These are phyloP conservation scores for Cryptosula pallasiana DNA, from an alignment of 2,888 invertebrate genomes.

Conservation along the genomic window DNA sequence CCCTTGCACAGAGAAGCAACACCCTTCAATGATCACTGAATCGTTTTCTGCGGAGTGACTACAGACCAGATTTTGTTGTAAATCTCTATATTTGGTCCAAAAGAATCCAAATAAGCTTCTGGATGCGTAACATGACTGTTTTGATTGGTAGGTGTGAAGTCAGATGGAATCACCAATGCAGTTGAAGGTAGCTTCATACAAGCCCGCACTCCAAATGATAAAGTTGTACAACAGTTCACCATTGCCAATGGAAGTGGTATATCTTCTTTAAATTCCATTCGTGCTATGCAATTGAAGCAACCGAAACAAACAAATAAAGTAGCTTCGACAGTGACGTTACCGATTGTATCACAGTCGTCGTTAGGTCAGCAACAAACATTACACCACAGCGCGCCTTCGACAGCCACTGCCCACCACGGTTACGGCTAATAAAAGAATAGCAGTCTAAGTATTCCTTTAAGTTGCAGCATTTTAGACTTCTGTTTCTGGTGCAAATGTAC, in stretches of 20 bases:
- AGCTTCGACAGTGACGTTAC: neutral
- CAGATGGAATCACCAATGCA: neutral
- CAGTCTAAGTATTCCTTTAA: too few species aligned
- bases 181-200: neutral
- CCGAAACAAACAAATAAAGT: neutral
- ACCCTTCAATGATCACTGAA: too few species aligned
- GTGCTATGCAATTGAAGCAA: conserved; percentile 11
- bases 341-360: neutral
- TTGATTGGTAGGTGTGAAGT: neutral
- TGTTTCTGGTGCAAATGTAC: neutral
- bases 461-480: neutral
- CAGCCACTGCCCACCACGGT: conserved; percentile 19
- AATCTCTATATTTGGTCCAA: too few species aligned
- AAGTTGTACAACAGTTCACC: neutral
- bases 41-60: too few species aligned
- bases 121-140: neutral
- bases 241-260: neutral
- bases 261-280: neutral
- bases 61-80: too few species aligned
- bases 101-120: too few species aligned
- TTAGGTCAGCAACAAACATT: neutral
- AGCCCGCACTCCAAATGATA: neutral
- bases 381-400: neutral
- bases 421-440: too few species aligned
- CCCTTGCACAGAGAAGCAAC: too few species aligned